These are phyloP conservation scores for Stomorhina lunata DNA, from an alignment of 2,888 invertebrate species.

Conservation along the genomic window DNA sequence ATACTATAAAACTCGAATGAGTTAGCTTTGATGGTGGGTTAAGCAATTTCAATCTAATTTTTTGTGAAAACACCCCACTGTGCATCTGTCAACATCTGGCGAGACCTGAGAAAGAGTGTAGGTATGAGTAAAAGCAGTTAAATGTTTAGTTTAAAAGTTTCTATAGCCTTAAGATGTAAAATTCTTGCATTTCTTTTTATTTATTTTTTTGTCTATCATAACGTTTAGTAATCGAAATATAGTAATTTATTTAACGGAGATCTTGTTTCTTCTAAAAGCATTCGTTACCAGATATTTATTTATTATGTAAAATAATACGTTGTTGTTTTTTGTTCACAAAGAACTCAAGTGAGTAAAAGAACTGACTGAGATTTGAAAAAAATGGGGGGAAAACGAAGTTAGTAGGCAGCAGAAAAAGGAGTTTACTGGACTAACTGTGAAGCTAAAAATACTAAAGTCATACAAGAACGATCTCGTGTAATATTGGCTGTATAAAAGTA, in stretches of 20 bases:
- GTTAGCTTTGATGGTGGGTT: too few species aligned
- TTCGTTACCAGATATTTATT: conserved; percentile 11
- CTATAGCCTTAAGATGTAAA: conserved; percentile 36
- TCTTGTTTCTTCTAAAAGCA: conserved; percentile 22
- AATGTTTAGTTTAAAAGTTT: conserved; percentile 38
- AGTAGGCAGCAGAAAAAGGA: conserved; percentile 5
- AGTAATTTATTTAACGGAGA: conserved; percentile 67
- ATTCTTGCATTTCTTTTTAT: too few species aligned
- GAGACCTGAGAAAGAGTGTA: neutral
- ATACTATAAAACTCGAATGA: too few species aligned
- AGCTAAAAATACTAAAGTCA: conserved; percentile 19
- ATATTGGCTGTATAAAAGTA: neutral
- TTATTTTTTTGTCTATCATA: neutral
- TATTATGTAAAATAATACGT: conserved; percentile 68
- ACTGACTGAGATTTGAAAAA: conserved; percentile 1
- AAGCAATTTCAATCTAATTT: too few species aligned
- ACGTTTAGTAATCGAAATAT: conserved; percentile 55
- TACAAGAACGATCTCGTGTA: neutral
- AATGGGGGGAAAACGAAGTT: neutral
- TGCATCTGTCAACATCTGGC: neutral
- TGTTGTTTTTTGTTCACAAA: too few species aligned
- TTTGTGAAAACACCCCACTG: neutral
- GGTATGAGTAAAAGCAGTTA: conserved; percentile 36
- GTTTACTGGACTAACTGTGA: conserved; percentile 24
- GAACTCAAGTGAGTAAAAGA: conserved; percentile 25